A percentile compares a stretch with the other conserved stretches of the same genome.
These are phyloP conservation scores for Orussus abietinus DNA, from an alignment of 1,140 invertebrate species.

Conservation along the genomic window DNA sequence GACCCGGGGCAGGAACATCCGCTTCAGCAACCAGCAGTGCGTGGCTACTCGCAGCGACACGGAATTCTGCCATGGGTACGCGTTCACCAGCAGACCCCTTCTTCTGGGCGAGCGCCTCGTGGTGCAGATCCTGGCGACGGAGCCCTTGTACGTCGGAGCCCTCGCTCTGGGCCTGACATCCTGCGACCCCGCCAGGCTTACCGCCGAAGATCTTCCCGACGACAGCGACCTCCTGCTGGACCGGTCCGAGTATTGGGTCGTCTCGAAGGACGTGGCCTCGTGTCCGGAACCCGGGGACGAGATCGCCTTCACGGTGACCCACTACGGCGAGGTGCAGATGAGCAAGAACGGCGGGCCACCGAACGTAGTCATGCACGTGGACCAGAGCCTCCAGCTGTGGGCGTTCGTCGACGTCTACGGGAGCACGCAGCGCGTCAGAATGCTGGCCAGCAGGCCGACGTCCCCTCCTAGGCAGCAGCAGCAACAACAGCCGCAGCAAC, in stretches of 20 bases:
- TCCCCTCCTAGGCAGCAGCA: conserved; percentile 38
- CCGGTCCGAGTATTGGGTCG: conserved; percentile 96
- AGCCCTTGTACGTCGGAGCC: conserved; percentile 81
- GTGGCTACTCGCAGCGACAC: conserved; percentile 76
- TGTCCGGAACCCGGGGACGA: conserved; percentile 82
- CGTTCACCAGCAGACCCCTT: conserved; percentile 84
- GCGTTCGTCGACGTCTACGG: conserved; percentile 96
- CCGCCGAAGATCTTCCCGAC: conserved; percentile 77
- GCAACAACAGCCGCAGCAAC: conserved; percentile 30
- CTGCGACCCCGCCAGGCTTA: conserved; percentile 78
- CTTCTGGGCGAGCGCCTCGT: conserved; percentile 82
- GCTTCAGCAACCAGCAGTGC: conserved; percentile 73
- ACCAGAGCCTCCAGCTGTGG: conserved; percentile 85
- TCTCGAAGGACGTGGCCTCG: conserved; percentile 87
- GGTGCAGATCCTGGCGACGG: conserved; percentile 79
- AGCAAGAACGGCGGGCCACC: conserved; percentile 80
- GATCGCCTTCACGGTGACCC: conserved; percentile 81
- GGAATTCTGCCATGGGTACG: conserved; percentile 92
- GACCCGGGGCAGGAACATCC: conserved; percentile 78
- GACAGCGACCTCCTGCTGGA: conserved; percentile 90
- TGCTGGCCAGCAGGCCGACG: conserved; percentile 55
- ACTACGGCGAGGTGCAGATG: conserved; percentile 84
- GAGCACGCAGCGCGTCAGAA: conserved; percentile 80
- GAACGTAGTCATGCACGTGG: conserved; percentile 88
- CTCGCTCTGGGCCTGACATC: conserved; percentile 90